A percentile compares a stretch with the other conserved stretches of the same genome.
Conservation (phyloP, 2,113 vertebrate species). For the Cololabis saira region DNA sequence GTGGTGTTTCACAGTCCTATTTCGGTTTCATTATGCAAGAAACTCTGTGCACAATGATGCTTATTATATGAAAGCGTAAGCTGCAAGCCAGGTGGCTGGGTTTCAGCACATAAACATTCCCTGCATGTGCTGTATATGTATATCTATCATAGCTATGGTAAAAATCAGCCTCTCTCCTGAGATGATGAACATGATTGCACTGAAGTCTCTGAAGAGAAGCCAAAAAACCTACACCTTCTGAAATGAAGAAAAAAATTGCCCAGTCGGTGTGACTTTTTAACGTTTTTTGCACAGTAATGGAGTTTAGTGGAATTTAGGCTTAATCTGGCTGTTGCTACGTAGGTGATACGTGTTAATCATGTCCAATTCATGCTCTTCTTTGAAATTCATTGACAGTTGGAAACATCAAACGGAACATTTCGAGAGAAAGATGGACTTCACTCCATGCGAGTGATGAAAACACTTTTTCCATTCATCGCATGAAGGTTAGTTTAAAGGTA, state of each 20-base stretch:
- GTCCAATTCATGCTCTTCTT: not conserved
- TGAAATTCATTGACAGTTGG: not conserved
- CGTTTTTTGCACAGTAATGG: no score
- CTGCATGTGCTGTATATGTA: no score
- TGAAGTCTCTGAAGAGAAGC: no score
- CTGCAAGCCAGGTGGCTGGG: not conserved
- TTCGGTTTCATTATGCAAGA: slow-evolving; percentile 4
- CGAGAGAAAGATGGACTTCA: no score
- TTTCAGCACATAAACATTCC: not conserved
- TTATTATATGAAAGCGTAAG: not conserved
- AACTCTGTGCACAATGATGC: slow-evolving; percentile 6
- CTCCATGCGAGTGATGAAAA: not conserved
- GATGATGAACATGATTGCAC: no score
- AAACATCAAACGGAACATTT: not conserved
- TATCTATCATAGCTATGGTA: no score
- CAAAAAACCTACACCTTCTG: not conserved
- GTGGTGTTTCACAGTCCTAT: slow-evolving; percentile 1
- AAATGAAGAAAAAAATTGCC: not conserved
- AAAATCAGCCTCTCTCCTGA: no score
- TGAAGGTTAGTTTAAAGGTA: not conserved
- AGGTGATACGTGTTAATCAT: no score
- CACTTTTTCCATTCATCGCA: no score
- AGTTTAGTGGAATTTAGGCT: no score
- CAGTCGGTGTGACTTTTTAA: no score
- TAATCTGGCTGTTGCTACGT: no score